Base-by-base conservation (phyloP, 1,140 invertebrate genomes). In the Zaprionus vittiger region DNA sequence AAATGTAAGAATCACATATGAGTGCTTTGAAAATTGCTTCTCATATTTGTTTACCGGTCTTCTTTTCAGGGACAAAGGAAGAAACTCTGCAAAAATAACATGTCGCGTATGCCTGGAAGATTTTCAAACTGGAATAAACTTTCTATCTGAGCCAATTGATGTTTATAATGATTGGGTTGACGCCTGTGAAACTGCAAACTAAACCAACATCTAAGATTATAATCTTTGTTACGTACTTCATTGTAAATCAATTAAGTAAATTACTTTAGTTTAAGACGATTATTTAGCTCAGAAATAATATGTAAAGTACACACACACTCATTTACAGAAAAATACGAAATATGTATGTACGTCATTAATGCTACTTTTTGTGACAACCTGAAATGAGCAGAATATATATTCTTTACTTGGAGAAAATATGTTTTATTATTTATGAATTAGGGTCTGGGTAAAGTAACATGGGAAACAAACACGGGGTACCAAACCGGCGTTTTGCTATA, bases 121-220 rank as follows among this genome's bases (percentile, higher is more conserved):
- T 93, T 99, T 98, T 94, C 98, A 99, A 93, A 99, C 98, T 5
- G 96, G 96, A 26, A 99, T 99, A 77, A 99, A 99, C 94, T 97
- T 98, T 92, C 94, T 99, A 65, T 99, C 98, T 12, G 99, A 99
- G 93, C 96, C 99, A 54, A 96, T 99, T 70, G 99, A 99, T 95
- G 99, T 99, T 22, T 99, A 99, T 93, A 99, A 99, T 94, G 99
- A 99, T 93, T 99, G 99, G 99, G 99, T 99, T 64, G 99, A 99
- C 95, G 99, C 98, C 1, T 99, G 99, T 94, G 99, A 99, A 94
- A 95, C 93, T 81, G 98, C 97, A 41, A 99, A 99, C 94, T 96
- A 93, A 95, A 47, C 49, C n/a, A 37, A 11, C 17, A 11, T 26
- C 14, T 37, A 28, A 20, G 20, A 26, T 7, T 56, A 15, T 6